Conservation (phyloP, 1,140 invertebrate species). For the Glomeris maerens region DNA sequence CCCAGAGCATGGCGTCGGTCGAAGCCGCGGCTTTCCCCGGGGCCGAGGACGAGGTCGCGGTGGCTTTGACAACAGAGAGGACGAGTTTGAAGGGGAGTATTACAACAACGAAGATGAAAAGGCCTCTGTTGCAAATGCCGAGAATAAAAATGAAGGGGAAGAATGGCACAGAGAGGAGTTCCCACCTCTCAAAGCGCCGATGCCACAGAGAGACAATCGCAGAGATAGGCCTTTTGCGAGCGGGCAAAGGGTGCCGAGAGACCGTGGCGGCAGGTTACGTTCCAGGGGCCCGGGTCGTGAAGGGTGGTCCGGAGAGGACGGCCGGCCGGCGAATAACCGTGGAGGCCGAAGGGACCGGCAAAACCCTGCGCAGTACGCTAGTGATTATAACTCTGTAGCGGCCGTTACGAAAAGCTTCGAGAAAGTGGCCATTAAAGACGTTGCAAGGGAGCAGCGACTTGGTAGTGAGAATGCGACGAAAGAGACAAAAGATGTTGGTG, state of each 20-base stretch:
- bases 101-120: too few species aligned
- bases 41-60: background rate
- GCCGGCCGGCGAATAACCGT: constrained; percentile 20
- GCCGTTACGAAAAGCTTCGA: too few species aligned
- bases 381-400: too few species aligned
- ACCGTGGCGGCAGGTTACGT: constrained; percentile 14
- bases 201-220: background rate
- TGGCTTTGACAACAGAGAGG: constrained; percentile 3
- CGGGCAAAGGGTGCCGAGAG: background rate
- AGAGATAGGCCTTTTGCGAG: background rate
- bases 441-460: too few species aligned
- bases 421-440: too few species aligned
- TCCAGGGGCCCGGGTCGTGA: constrained; percentile 13
- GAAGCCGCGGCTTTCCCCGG: background rate
- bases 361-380: too few species aligned
- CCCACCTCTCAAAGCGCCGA: constrained; percentile 5
- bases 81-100: background rate
- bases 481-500: too few species aligned
- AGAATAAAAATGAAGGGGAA: background rate
- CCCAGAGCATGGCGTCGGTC: constrained; percentile 9
- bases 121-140: background rate
- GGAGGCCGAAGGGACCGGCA: constrained; percentile 29
- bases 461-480: too few species aligned
- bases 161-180: constrained; percentile 12
- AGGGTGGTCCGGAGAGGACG: constrained; percentile 27